These are phyloP conservation scores for Sthenelais limicola DNA, from an alignment of 2,888 invertebrate genomes.

Conservation along the genomic window DNA sequence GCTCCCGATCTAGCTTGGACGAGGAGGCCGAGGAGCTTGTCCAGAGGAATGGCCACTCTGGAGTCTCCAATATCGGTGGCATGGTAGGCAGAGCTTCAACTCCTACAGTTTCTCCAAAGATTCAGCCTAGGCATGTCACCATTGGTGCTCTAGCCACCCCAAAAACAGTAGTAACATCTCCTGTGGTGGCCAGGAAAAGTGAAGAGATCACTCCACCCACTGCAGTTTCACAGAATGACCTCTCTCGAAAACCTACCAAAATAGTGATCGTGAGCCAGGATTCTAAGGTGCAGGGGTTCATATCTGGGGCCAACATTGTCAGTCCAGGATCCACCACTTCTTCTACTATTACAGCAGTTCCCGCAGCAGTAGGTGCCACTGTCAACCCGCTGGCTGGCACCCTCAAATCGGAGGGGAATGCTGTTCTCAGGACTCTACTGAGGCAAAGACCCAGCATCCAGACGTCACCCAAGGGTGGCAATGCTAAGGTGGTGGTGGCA, in stretches of 20 bases:
- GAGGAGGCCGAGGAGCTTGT: slow-evolving; percentile 36
- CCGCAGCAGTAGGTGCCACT: too few species aligned
- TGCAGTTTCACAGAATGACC: not conserved
- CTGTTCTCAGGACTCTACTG: slow-evolving; percentile 12
- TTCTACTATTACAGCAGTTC: too few species aligned
- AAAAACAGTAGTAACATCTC: not conserved
- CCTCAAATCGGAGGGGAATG: not conserved
- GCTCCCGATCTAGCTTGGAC: slow-evolving; percentile 53
- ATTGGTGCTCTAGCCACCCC: not conserved
- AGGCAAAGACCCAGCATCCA: slow-evolving; percentile 1
- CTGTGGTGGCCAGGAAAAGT: not conserved
- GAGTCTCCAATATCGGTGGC: too few species aligned
- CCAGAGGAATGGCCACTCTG: not conserved
- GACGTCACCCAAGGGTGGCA: not conserved
- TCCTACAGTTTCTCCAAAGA: too few species aligned
- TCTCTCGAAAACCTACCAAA: slow-evolving; percentile 23
- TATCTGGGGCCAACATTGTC: slow-evolving; percentile 12
- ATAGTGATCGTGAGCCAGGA: slow-evolving; percentile 39
- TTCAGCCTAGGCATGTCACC: too few species aligned
- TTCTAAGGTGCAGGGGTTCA: slow-evolving; percentile 18
- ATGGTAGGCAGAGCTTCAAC: too few species aligned
- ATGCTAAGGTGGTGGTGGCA: slow-evolving; percentile 9
- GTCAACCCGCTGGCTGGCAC: not conserved
- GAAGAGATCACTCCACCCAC: not conserved
- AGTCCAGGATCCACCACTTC: too few species aligned